Evolutionary conservation across 2,888 invertebrate species (phyloP), one percentile per base, ranked within the genome.

Genomic region (Eristalis arbustorum): DNA sequence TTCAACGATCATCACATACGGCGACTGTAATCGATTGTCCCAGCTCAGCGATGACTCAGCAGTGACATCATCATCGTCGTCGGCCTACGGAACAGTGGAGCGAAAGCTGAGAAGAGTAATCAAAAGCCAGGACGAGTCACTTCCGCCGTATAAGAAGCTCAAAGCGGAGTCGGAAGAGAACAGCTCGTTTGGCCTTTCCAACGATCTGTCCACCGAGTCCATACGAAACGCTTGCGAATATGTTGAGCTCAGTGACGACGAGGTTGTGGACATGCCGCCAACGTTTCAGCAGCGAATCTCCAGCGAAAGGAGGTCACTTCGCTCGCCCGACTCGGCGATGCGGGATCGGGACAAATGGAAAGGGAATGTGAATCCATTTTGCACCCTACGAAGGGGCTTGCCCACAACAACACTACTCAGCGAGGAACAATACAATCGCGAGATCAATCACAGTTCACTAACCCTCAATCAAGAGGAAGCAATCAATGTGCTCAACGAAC

Each of bases 171-270:
- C 76, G 6, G 74, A 77, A 67, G 79, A 82, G n/a, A 80, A 64
- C 56, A 88, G 75, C 22, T 79, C 88, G 0, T 90, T 89, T 89
- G 92, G 91, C 49, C 88, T 91, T 57, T 91, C 92, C 25, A 90
- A 91, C 66, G 90, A 91, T 88, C 89, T 91, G 3, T 92, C 92
- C 66, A 91, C 91, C 31, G 92, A 92, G 82, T 91, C 92, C 23
- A 90, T 92, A 63, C 90, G 90, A 67, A 90, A 91, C 37, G 91
- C 91, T n/a, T 92, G 91, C 77, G 91, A 90, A 76, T 91, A 91
- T 59, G 87, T 88, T 25, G 88, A 91, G 59, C 85, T 90, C n/a
- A 91, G 91, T 76, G 92, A 92, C 77, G 91, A 92, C 82, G 91
- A 91, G 76, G 82, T 90, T 10, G 90, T 90, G 69, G 90, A 91